A percentile compares a stretch with the other conserved stretches of the same genome.
These are phyloP conservation scores for Glaucidium brasilianum DNA, from an alignment of 2,113 vertebrate species.

Conservation along the genomic window DNA sequence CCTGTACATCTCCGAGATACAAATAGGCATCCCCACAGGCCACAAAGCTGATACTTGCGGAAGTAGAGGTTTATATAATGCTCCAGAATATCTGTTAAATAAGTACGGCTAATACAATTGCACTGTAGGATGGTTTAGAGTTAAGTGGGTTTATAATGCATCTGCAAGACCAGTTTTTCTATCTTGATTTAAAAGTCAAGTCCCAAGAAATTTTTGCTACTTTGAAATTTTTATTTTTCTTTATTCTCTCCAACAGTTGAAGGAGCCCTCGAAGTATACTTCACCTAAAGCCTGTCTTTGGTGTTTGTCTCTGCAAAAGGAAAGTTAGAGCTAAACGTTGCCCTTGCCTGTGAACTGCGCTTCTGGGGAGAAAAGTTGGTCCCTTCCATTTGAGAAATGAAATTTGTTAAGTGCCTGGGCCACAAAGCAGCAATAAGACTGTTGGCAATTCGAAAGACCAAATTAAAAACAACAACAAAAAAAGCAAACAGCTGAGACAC, in stretches of 20 bases:
- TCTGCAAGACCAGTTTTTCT: not conserved
- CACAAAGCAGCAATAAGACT: slow-evolving; percentile 63
- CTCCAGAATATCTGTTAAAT: not conserved
- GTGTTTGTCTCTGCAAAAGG: not conserved
- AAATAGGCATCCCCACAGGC: not conserved
- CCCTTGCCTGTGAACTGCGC: not conserved
- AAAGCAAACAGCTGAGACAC: slow-evolving; percentile 62
- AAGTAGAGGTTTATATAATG: not conserved
- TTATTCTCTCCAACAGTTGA: not conserved
- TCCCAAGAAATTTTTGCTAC: not conserved
- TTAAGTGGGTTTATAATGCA: not conserved
- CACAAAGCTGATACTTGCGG: not conserved
- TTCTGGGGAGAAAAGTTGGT: not conserved
- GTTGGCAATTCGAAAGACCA: slow-evolving; percentile 57
- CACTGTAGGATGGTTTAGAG: not conserved
- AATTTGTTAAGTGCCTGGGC: slow-evolving; percentile 56
- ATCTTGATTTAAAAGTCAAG: not conserved
- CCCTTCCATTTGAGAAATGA: slow-evolving; percentile 58
- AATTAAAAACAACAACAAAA: slow-evolving; percentile 47
- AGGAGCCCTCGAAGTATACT: not conserved
- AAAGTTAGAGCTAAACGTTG: not conserved
- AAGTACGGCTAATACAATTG: not conserved
- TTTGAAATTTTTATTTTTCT: not conserved
- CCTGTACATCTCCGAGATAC: not conserved
- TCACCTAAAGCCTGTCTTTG: not conserved